Percentiles rank a stretch among this genome's conserved stretches.
phyloP scores from a whole-genome alignment of 2,888 invertebrate genomes.

The Zootermopsis nevadensis region DNA sequence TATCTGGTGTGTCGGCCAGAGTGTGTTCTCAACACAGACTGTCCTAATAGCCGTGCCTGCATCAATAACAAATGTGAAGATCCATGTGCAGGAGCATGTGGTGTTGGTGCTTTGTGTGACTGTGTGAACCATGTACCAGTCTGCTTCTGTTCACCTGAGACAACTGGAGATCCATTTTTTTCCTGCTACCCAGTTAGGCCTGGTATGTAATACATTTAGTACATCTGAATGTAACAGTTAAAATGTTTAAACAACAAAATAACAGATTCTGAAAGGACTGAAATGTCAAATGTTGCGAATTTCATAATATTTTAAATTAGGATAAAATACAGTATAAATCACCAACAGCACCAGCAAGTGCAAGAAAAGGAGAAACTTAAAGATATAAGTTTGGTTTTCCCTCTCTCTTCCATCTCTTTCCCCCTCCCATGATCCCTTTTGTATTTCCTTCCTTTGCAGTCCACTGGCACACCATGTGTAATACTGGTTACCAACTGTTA shows the following conservation, averaged over 20 bases:
- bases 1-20: constrained; percentile 81
- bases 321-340: neutral
- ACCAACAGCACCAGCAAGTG: no score
- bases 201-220: constrained; percentile 52
- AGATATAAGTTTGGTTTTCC: no score
- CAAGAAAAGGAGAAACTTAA: no score
- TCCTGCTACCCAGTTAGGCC: constrained; percentile 70
- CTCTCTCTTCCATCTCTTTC: no score
- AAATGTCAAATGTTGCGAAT: neutral
- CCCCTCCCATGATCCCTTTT: no score
- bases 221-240: neutral
- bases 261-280: neutral
- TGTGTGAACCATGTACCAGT: constrained; percentile 81
- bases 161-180: constrained; percentile 80
- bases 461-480: no score
- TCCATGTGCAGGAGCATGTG: constrained; percentile 82
- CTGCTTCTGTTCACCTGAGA: constrained; percentile 78
- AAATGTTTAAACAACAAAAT: neutral
- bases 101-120: constrained; percentile 78
- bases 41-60: constrained; percentile 77
- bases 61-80: constrained; percentile 81
- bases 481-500: no score
- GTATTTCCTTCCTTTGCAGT: no score
- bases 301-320: no score
- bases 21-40: constrained; percentile 86